Evolutionary conservation across 2,888 invertebrate species (phyloP).

Genomic region (Leptinotarsa peninsularis): DNA sequence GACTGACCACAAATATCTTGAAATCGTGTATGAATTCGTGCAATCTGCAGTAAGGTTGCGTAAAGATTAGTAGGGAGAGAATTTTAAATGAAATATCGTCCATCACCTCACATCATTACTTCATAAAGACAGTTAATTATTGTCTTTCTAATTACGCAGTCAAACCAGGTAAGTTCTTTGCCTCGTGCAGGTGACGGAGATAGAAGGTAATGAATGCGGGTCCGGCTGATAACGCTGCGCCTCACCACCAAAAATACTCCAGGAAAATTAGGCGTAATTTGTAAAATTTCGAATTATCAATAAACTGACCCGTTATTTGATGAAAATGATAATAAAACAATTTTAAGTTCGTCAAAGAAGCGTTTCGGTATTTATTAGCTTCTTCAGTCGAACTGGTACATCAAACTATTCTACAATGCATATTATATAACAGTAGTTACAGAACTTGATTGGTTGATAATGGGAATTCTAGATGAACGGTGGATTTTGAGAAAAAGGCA

Average conservation of each 20-base stretch:
- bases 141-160: conserved; percentile 32
- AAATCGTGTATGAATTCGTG: too few species aligned
- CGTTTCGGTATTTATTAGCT: too few species aligned
- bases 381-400: too few species aligned
- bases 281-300: background rate
- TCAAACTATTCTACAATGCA: too few species aligned
- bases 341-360: too few species aligned
- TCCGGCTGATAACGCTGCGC: conserved; percentile 37
- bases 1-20: too few species aligned
- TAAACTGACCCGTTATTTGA: background rate
- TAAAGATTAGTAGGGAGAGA: background rate
- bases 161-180: conserved; percentile 32
- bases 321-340: background rate
- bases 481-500: too few species aligned
- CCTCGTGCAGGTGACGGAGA: conserved; percentile 36
- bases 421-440: too few species aligned
- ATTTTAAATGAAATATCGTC: background rate
- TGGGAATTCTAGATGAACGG: too few species aligned
- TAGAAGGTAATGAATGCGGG: conserved; percentile 38
- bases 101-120: background rate
- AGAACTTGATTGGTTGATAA: too few species aligned
- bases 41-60: background rate
- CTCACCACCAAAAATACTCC: conserved; percentile 1
- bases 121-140: conserved; percentile 12
- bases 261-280: background rate